phyloP scores from a whole-genome alignment of 2,797 vertebrate genomes.

The Darevskia mixta region DNA sequence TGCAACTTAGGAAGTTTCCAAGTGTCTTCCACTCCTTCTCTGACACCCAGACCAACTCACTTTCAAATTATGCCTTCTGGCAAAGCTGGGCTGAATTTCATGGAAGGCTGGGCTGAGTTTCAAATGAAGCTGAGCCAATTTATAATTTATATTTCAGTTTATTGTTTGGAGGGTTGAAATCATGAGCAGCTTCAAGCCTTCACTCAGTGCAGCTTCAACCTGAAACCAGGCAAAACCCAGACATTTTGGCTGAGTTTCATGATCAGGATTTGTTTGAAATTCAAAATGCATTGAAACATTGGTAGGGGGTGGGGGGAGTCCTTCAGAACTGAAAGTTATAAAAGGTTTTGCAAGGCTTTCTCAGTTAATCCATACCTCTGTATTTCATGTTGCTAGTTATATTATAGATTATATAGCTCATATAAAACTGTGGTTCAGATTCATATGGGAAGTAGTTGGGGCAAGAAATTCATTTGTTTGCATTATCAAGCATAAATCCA shows the following conservation, averaged over 20 bases:
- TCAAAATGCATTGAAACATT: constrained; percentile 10
- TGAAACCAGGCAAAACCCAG: constrained; percentile 46
- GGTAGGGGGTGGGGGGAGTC: background rate
- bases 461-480: background rate
- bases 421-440: constrained; percentile 9
- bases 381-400: background rate
- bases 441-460: background rate
- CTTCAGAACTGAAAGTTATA: constrained; percentile 16
- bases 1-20: background rate
- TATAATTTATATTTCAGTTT: constrained; percentile 46
- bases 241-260: background rate
- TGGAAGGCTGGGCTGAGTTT: constrained; percentile 64
- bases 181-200: constrained; percentile 42
- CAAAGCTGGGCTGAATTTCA: constrained; percentile 66
- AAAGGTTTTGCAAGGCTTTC: constrained; percentile 24
- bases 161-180: constrained; percentile 60
- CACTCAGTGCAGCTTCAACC: constrained; percentile 27
- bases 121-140: constrained; percentile 66
- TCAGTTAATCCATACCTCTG: constrained; percentile 5
- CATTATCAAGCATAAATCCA: background rate
- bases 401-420: constrained; percentile 14
- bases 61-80: constrained; percentile 58
- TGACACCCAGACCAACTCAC: background rate
- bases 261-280: background rate
- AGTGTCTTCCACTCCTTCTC: background rate